Conservation (phyloP, 2,888 invertebrate genomes). For the Lagria hirta region DNA sequence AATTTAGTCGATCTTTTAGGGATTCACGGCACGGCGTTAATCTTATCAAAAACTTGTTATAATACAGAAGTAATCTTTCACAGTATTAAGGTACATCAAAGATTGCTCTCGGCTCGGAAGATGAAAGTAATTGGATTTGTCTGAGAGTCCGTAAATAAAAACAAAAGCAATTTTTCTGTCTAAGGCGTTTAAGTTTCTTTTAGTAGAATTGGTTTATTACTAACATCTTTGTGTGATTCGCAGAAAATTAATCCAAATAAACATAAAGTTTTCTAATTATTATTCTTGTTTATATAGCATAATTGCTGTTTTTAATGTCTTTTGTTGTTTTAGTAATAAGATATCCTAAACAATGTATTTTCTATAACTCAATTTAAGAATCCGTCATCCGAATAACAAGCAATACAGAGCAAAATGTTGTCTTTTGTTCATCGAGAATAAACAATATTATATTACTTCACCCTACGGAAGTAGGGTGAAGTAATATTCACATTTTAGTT, state of each 20-base stretch:
- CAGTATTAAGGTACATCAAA: constrained; percentile 50
- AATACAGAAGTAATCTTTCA: constrained; percentile 53
- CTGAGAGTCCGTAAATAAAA: constrained; percentile 29
- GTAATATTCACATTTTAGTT: too few relatives aligned
- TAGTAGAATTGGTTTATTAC: background rate
- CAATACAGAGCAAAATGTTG: too few relatives aligned
- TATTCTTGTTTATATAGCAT: background rate
- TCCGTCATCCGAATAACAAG: background rate
- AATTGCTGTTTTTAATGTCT: background rate
- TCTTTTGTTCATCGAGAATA: too few relatives aligned
- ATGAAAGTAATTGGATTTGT: constrained; percentile 50
- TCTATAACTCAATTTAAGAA: background rate
- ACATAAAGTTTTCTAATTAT: background rate
- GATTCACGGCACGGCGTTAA: constrained; percentile 45
- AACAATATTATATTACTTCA: too few relatives aligned
- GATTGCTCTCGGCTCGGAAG: constrained; percentile 46
- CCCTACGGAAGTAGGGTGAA: too few relatives aligned
- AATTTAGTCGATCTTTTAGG: constrained; percentile 43
- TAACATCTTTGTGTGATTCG: background rate
- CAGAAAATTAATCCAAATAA: background rate
- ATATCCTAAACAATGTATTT: background rate
- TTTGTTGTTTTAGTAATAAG: background rate
- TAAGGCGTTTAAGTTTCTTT: constrained; percentile 23
- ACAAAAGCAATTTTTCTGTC: constrained; percentile 22
- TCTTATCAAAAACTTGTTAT: constrained; percentile 55